These are phyloP conservation scores for Drosophila macrospina DNA, from an alignment of 2,888 invertebrate species.

Conservation along the genomic window DNA sequence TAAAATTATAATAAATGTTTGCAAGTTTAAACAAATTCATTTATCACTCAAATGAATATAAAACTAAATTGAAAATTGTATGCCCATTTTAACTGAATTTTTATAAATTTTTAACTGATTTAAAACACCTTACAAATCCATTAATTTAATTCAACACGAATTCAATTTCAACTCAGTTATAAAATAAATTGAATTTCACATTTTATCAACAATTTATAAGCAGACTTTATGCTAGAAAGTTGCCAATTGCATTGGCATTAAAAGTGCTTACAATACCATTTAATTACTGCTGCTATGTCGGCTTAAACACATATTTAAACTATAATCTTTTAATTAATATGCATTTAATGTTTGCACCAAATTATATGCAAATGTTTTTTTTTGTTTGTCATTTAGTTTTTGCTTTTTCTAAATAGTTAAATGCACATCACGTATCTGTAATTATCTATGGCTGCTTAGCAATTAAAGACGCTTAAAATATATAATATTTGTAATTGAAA, in stretches of 20 bases:
- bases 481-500: conserved; percentile 30
- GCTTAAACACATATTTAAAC: conserved; percentile 6
- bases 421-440: conserved; percentile 23
- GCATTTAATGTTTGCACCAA: conserved; percentile 1
- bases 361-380: conserved; percentile 21
- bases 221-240: background rate
- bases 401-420: conserved; percentile 12
- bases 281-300: too few species aligned
- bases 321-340: conserved; percentile 20
- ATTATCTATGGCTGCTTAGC: conserved; percentile 20
- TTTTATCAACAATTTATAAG: background rate
- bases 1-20: too few species aligned
- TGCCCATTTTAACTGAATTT: too few species aligned
- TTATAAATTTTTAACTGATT: too few species aligned
- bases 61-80: too few species aligned
- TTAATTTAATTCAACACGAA: too few species aligned
- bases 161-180: too few species aligned
- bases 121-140: too few species aligned
- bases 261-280: background rate
- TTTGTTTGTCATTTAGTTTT: conserved; percentile 30
- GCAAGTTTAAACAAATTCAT: too few species aligned
- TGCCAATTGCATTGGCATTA: background rate
- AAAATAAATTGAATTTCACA: background rate
- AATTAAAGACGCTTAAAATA: conserved; percentile 30
- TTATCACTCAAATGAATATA: too few species aligned